Evolutionary conservation across 2,888 invertebrate species (phyloP).

Genomic region (Suillia variegata): DNA sequence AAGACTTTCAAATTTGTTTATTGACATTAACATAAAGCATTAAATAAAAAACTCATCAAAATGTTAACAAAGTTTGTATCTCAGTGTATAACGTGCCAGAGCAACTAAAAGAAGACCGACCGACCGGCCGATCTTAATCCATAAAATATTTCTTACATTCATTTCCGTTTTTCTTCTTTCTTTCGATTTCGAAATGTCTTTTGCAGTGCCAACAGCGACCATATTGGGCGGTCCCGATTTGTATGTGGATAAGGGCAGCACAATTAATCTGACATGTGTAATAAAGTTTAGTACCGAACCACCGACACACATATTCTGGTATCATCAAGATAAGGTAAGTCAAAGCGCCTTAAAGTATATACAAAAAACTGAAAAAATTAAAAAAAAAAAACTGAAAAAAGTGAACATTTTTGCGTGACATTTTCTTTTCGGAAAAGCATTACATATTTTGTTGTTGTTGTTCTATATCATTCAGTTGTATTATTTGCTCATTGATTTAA

Average conservation of each 20-base stretch:
- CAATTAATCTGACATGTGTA: conserved; percentile 82
- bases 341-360: conserved; percentile 51
- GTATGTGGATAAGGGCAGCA: conserved; percentile 81
- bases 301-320: conserved; percentile 94
- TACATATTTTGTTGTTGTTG: conserved; percentile 26
- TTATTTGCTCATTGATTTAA: too few species aligned
- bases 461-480: conserved; percentile 6
- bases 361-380: conserved; percentile 27
- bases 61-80: too few species aligned
- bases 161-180: too few species aligned
- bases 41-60: too few species aligned
- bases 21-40: too few species aligned
- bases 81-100: too few species aligned
- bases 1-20: too few species aligned
- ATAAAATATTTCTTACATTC: too few species aligned
- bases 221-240: conserved; percentile 81
- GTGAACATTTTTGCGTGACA: too few species aligned
- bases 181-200: not conserved
- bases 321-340: conserved; percentile 93
- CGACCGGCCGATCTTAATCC: too few species aligned
- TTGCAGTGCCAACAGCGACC: conserved; percentile 77
- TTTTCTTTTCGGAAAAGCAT: not conserved
- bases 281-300: conserved; percentile 82
- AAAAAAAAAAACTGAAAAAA: conserved; percentile 16
- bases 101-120: too few species aligned